Evolutionary conservation across 2,797 vertebrate genomes (phyloP).

Genomic region (Rousettus madagascariensis): DNA sequence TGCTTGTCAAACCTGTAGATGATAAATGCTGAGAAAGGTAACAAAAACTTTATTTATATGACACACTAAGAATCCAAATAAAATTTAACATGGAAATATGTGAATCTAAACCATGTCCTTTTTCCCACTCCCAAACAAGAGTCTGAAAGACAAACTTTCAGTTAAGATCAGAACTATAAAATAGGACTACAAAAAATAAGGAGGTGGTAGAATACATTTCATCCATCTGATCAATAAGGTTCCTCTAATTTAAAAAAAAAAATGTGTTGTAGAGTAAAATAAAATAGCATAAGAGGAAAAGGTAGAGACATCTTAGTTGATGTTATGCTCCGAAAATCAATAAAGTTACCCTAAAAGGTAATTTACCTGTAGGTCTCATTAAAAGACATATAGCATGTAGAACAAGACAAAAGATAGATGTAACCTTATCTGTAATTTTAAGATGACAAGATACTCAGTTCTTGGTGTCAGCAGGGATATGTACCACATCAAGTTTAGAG

Average conservation of each 20-base stretch:
- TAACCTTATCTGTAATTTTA: neutral
- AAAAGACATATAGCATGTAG: neutral
- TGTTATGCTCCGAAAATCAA: neutral
- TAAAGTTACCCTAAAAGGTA: neutral
- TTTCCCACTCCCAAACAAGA: neutral
- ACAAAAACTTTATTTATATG: neutral
- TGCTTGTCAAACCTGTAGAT: neutral
- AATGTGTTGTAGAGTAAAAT: neutral
- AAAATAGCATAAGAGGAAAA: neutral
- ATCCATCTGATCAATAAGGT: neutral
- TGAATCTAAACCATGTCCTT: neutral
- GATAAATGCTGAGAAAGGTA: neutral
- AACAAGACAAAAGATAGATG: neutral
- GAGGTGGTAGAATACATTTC: neutral
- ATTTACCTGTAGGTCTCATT: neutral
- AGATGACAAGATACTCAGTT: neutral
- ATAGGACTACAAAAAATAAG: neutral
- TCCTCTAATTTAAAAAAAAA: neutral
- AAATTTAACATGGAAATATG: slow-evolving; percentile 41
- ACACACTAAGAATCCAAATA: slow-evolving; percentile 30
- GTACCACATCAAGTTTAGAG: neutral
- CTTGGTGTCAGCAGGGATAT: neutral
- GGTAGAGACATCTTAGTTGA: neutral
- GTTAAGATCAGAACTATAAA: slow-evolving; percentile 15
- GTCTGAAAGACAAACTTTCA: slow-evolving; percentile 1